Base-by-base conservation (phyloP, 2,888 invertebrate genomes). In the Xanthorhoe spadicearia region DNA sequence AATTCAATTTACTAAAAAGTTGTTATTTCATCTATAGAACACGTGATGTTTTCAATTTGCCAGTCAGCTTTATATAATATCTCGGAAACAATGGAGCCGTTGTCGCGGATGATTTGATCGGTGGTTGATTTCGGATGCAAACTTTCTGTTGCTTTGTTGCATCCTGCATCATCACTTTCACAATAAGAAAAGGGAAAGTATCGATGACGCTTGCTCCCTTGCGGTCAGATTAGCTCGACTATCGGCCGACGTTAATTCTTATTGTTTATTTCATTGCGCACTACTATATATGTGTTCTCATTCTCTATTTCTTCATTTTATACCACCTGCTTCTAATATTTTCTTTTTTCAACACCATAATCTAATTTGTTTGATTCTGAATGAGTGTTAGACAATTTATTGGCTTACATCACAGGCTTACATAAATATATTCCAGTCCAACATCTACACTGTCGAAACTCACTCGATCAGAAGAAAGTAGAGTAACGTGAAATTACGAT, bases 121-220 rank as follows among this genome's bases (percentile, higher is more conserved):
- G 74, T 77, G 75, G 83, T 80, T 83, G 80, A 82, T 83, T 83
- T 85, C 78, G 81, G 84, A 87, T 88, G 86, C 84, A 83, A 84
- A 83, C 81, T 74, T 74, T 72, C 72, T 79, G 82, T 83, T 82
- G 83, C 84, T 85, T 84, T 85, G 86, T 90, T 87, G 84, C 83
- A 86, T 79, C 84, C 82, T 83, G 84, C 86, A 89, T 92, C 90
- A 90, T 90, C 92, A 89, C 92, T 93, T 93, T 92, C 92, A 89
- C 92, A 83, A 88, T 84, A 88, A 87, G 87, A 90, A 92, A 92
- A 91, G 90, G 89, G 92, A 92, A 93, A 92, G 92, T 89, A 74
- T 79, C 69, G 70, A 79, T 86, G 86, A 87, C 85, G 88, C 85
- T 82, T 87, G 87, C 81, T 91, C 92, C 92, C 93, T 92, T 92